phyloP scores from a whole-genome alignment of 1,140 invertebrate genomes.

The Vollenhovia emeryi region DNA sequence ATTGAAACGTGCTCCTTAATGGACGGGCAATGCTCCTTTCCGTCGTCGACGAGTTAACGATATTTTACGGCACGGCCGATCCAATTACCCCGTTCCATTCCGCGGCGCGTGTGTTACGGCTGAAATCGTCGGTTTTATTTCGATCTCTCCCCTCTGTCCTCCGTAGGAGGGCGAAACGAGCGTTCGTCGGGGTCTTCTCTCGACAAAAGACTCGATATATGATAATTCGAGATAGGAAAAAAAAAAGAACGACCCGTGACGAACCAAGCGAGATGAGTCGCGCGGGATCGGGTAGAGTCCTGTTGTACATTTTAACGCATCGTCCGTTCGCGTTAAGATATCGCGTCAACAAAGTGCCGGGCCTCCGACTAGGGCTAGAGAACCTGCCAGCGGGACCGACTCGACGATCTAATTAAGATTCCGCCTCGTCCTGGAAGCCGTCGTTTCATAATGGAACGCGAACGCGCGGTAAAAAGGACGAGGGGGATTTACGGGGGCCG shows the following conservation, averaged over 20 bases:
- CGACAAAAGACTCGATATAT: slow-evolving; percentile 4
- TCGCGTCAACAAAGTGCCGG: not conserved
- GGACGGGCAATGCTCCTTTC: not conserved
- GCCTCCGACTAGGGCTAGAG: not conserved
- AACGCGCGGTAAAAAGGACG: not conserved
- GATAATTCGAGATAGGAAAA: slow-evolving; percentile 7
- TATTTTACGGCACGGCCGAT: not conserved
- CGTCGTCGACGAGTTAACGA: slow-evolving; percentile 13
- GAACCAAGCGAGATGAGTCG: not conserved
- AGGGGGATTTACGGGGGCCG: not conserved
- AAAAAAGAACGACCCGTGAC: not conserved
- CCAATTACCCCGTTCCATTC: slow-evolving; percentile 19
- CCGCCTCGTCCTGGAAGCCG: not conserved
- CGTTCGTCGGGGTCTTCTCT: not conserved
- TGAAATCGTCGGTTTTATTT: not conserved
- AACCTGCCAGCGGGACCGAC: slow-evolving; percentile 3
- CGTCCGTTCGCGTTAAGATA: slow-evolving; percentile 32
- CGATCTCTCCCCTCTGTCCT: not conserved
- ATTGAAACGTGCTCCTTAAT: slow-evolving; percentile 6
- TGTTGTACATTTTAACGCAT: slow-evolving; percentile 42
- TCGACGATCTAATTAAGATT: slow-evolving; percentile 70
- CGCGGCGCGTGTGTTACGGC: not conserved
- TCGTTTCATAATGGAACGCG: slow-evolving; percentile 50
- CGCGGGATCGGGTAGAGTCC: slow-evolving; percentile 16
- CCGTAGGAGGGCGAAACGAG: not conserved